phyloP scores from a whole-genome alignment of 2,113 vertebrate genomes.

The Podocnemis expansa region DNA sequence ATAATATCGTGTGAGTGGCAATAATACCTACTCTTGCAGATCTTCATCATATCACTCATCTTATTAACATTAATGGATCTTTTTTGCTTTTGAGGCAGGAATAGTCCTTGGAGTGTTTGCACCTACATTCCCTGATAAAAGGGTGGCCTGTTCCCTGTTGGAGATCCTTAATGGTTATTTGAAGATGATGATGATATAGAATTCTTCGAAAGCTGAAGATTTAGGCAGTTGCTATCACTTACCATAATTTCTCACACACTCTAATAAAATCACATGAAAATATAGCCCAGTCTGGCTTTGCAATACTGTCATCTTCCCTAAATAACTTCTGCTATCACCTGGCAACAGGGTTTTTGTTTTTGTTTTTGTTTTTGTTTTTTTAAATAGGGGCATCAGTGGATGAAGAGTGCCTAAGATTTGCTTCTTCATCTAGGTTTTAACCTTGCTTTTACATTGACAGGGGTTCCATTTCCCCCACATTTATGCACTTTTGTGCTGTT shows the following conservation, averaged over 20 bases:
- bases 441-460: neutral
- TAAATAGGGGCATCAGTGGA: fast-evolving
- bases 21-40: fast-evolving
- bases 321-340: neutral
- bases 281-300: neutral
- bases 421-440: neutral
- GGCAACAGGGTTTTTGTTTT: no score
- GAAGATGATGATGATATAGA: neutral
- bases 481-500: neutral
- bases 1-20: neutral
- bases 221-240: neutral
- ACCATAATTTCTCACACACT: neutral
- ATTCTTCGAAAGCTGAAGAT: neutral
- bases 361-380: no score
- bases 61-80: neutral
- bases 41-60: neutral
- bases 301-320: neutral
- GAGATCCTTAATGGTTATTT: neutral
- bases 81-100: neutral
- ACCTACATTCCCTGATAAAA: neutral
- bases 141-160: neutral
- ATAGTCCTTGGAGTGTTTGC: neutral
- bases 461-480: neutral
- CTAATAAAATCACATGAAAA: neutral
- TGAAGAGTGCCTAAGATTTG: neutral